Evolutionary conservation across 2,797 vertebrate species (phyloP).

Genomic region (Pogonophryne albipinna): DNA sequence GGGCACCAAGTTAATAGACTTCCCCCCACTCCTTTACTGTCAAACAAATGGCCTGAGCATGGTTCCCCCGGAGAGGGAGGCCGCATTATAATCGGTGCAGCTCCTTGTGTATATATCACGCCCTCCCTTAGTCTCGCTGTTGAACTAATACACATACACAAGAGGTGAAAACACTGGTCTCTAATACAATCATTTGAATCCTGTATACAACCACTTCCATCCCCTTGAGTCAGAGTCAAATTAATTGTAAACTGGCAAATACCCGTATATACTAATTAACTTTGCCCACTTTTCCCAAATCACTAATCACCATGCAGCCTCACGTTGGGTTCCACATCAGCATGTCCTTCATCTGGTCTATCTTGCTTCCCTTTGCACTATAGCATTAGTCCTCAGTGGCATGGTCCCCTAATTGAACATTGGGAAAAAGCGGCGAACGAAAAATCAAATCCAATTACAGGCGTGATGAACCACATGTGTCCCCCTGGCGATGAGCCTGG

Average conservation of each 20-base stretch:
- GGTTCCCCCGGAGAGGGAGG: conserved; percentile 73
- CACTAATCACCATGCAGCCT: conserved; percentile 60
- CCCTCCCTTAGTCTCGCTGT: conserved; percentile 20
- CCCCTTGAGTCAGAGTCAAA: conserved; percentile 26
- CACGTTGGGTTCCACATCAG: conserved; percentile 44
- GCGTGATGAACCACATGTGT: conserved; percentile 82
- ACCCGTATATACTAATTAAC: conserved; percentile 64
- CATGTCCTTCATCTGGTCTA: conserved; percentile 37
- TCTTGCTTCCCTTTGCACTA: conserved; percentile 36
- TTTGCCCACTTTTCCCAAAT: conserved; percentile 57
- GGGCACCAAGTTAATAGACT: conserved; percentile 78
- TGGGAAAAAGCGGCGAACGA: conserved; percentile 67
- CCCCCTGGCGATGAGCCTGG: conserved; percentile 66
- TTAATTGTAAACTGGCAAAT: conserved; percentile 66
- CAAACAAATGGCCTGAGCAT: conserved; percentile 78
- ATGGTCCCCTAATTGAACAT: conserved; percentile 74
- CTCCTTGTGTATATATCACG: conserved; percentile 46
- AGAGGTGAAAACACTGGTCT: conserved; percentile 17
- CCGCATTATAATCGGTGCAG: conserved; percentile 80
- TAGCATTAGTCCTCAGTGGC: conserved; percentile 48
- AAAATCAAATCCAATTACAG: conserved; percentile 86
- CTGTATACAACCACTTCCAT: conserved; percentile 19
- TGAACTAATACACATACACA: conserved; percentile 25
- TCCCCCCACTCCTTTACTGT: conserved; percentile 74
- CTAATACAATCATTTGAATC: conserved; percentile 24